Evolutionary conservation across 1,140 invertebrate species (phyloP).

Genomic region (Temnothorax longispinosus): DNA sequence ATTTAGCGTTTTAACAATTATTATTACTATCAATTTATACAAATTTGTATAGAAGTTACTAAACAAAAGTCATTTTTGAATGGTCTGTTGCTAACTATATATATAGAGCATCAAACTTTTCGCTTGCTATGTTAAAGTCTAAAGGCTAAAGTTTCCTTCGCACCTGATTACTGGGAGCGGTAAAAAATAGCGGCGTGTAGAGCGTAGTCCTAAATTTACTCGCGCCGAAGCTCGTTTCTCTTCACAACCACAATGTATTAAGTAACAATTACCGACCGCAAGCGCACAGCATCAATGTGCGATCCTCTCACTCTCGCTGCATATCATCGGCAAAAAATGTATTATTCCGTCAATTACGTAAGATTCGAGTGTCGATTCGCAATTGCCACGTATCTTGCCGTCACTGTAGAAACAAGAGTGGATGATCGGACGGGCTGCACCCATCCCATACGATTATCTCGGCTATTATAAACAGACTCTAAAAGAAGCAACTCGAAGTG

Average conservation of each 20-base stretch:
- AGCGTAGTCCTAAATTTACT: slow-evolving; percentile 33
- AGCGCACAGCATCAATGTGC: neutral
- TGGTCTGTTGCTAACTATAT: neutral
- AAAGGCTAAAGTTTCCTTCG: slow-evolving; percentile 13
- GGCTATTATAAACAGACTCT: slow-evolving; percentile 58
- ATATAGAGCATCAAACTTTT: neutral
- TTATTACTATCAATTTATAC: neutral
- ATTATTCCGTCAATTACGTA: slow-evolving; percentile 54
- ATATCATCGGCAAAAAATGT: slow-evolving; percentile 32
- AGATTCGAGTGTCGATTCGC: slow-evolving; percentile 47
- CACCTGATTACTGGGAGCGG: slow-evolving; percentile 47
- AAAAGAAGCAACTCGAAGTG: slow-evolving; percentile 55
- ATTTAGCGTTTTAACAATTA: neutral
- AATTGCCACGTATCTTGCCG: slow-evolving; percentile 34
- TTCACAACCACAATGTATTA: slow-evolving; percentile 49
- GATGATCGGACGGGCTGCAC: slow-evolving; percentile 31
- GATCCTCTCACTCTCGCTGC: neutral
- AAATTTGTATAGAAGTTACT: neutral
- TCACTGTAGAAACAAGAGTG: slow-evolving; percentile 25
- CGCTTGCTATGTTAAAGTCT: slow-evolving; percentile 6
- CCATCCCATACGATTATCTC: slow-evolving; percentile 46
- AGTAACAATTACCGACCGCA: slow-evolving; percentile 58
- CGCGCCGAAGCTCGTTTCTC: neutral
- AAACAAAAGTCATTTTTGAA: slow-evolving; percentile 2
- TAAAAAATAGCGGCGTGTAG: slow-evolving; percentile 37